Conservation (phyloP, 2,797 vertebrate species). For the Schizopygopsis pylzovi region DNA sequence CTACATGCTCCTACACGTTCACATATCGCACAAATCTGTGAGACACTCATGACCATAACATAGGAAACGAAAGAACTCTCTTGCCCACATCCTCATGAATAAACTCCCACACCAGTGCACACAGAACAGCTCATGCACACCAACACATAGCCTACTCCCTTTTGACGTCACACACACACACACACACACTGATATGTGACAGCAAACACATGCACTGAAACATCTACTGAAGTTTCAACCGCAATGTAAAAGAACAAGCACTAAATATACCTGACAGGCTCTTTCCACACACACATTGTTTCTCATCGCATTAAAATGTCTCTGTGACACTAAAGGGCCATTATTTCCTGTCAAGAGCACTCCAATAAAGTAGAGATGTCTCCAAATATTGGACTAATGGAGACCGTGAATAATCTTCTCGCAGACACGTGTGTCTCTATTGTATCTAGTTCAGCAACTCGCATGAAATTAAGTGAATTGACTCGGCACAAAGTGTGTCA, state of each 20-base stretch:
- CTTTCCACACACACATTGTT: neutral
- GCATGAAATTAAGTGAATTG: slow-evolving; percentile 17
- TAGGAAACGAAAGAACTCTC: too few species aligned
- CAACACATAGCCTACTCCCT: too few species aligned
- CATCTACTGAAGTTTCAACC: neutral
- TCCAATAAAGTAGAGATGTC: slow-evolving; percentile 28
- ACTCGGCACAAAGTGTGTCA: neutral
- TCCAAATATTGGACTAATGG: slow-evolving; percentile 12
- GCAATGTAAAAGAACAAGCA: neutral
- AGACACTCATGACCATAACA: slow-evolving; percentile 18
- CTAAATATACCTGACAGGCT: neutral
- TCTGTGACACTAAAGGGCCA: slow-evolving; percentile 15
- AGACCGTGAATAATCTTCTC: slow-evolving; percentile 35
- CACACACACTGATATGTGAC: neutral
- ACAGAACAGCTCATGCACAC: too few species aligned
- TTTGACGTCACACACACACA: neutral
- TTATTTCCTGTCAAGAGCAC: slow-evolving; percentile 32
- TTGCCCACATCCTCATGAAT: too few species aligned
- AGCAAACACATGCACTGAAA: slow-evolving; percentile 5
- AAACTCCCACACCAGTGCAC: too few species aligned
- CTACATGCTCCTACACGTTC: neutral
- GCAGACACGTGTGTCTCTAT: slow-evolving; percentile 33
- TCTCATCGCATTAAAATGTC: slow-evolving; percentile 10
- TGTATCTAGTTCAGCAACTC: slow-evolving; percentile 22
- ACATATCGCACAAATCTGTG: neutral